These are phyloP conservation scores for Rhynchonycteris naso DNA, from an alignment of 2,797 vertebrate species.

Conservation along the genomic window DNA sequence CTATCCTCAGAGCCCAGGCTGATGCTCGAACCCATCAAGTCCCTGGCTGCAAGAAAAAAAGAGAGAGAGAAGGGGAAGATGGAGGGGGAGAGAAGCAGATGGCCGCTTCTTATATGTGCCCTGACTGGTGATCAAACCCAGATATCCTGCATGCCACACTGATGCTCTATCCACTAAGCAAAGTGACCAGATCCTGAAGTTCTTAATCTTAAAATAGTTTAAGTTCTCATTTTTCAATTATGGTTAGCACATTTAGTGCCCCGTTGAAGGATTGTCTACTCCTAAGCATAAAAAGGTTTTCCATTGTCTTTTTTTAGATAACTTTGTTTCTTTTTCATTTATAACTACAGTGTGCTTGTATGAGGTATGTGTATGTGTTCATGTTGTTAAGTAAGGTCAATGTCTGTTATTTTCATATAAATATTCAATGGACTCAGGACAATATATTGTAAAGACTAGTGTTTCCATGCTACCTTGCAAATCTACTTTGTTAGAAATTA, in stretches of 20 bases:
- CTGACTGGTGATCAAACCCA: too few species aligned
- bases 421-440: background rate
- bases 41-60: too few species aligned
- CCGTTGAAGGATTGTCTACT: background rate
- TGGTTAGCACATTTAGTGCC: background rate
- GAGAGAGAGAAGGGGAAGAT: too few species aligned
- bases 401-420: background rate
- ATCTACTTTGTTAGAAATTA: background rate
- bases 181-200: background rate
- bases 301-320: constrained; percentile 9
- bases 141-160: too few species aligned
- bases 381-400: background rate
- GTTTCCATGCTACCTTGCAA: background rate
- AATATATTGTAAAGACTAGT: background rate
- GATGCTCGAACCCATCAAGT: too few species aligned
- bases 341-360: background rate
- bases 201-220: background rate
- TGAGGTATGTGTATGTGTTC: background rate
- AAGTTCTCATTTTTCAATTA: constrained; percentile 1
- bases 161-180: too few species aligned
- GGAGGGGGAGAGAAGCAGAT: too few species aligned
- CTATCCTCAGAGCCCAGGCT: too few species aligned
- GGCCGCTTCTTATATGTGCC: too few species aligned
- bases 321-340: background rate
- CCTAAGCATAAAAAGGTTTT: background rate